Conservation (phyloP, 2,797 vertebrate species). For the Neostethus bicornis region DNA sequence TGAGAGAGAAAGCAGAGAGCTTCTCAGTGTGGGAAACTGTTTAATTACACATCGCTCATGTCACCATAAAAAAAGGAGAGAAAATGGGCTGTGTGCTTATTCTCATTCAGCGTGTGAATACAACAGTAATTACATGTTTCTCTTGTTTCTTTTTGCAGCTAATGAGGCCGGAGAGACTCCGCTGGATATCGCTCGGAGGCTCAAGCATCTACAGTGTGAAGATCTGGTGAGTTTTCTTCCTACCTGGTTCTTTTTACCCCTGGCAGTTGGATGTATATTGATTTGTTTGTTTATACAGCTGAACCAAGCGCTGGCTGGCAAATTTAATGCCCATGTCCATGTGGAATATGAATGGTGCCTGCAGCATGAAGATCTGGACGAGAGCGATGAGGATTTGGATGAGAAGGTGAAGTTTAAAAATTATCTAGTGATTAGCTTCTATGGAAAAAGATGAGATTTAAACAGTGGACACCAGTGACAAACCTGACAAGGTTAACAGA, state of each 20-base stretch:
- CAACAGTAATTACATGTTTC: conserved; percentile 39
- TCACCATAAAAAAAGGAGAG: conserved; percentile 40
- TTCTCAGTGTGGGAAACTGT: conserved; percentile 61
- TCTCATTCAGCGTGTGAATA: conserved; percentile 35
- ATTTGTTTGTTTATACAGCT: conserved; percentile 77
- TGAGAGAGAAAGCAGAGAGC: conserved; percentile 29
- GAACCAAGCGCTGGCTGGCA: conserved; percentile 91
- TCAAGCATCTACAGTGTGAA: conserved; percentile 94
- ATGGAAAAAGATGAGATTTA: background rate
- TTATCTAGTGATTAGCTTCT: background rate
- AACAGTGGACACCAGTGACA: background rate
- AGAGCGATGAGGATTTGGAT: conserved; percentile 96
- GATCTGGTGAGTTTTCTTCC: conserved; percentile 89
- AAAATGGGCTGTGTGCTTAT: conserved; percentile 43
- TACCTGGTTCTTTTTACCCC: too few species aligned
- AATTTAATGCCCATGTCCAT: conserved; percentile 95
- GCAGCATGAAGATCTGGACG: conserved; percentile 94
- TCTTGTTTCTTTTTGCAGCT: conserved; percentile 75
- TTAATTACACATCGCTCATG: conserved; percentile 66
- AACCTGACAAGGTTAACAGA: too few species aligned
- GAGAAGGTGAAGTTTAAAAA: conserved; percentile 82
- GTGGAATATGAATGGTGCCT: conserved; percentile 99
- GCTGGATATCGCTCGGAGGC: conserved; percentile 92
- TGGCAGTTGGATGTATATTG: conserved; percentile 10
- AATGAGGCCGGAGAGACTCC: conserved; percentile 96